phyloP scores from a whole-genome alignment of 1,140 invertebrate species.

The Mizuhopecten yessoensis region DNA sequence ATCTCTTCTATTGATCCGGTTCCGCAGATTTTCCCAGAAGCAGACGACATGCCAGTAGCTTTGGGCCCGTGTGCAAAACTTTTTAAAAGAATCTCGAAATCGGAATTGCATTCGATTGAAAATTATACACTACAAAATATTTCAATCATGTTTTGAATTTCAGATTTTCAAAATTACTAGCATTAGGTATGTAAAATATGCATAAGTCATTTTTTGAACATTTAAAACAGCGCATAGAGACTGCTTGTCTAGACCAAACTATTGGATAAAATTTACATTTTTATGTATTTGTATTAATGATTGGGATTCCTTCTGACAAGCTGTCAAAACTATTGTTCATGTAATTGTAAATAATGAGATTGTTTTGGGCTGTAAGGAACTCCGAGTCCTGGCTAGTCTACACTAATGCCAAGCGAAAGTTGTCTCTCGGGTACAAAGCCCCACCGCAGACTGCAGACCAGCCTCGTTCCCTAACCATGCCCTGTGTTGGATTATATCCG shows the following conservation, averaged over 20 bases:
- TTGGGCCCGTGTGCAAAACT: conserved; percentile 36
- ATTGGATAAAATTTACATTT: conserved; percentile 40
- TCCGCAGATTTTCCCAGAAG: conserved; percentile 6
- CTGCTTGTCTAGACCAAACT: conserved; percentile 27
- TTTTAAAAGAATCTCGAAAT: background rate
- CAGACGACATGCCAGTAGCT: background rate
- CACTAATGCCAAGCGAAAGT: background rate
- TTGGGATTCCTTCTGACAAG: conserved; percentile 11
- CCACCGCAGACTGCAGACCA: background rate
- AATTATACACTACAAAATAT: conserved; percentile 30
- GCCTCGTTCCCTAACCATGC: background rate
- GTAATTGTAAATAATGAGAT: conserved; percentile 40
- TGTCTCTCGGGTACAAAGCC: background rate
- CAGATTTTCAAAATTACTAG: conserved; percentile 35
- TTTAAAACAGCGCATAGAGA: conserved; percentile 16
- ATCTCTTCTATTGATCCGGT: conserved; percentile 32
- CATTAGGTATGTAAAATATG: conserved; percentile 35
- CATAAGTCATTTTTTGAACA: conserved; percentile 29
- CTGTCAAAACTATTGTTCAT: conserved; percentile 34
- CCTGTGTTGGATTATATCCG: background rate
- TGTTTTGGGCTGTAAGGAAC: conserved; percentile 30
- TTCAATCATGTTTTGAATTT: conserved; percentile 40
- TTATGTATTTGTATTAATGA: conserved; percentile 40
- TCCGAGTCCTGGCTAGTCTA: background rate
- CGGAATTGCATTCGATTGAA: conserved; percentile 37